phyloP scores from a whole-genome alignment of 2,888 invertebrate genomes.

The Barypeithes pellucidus region DNA sequence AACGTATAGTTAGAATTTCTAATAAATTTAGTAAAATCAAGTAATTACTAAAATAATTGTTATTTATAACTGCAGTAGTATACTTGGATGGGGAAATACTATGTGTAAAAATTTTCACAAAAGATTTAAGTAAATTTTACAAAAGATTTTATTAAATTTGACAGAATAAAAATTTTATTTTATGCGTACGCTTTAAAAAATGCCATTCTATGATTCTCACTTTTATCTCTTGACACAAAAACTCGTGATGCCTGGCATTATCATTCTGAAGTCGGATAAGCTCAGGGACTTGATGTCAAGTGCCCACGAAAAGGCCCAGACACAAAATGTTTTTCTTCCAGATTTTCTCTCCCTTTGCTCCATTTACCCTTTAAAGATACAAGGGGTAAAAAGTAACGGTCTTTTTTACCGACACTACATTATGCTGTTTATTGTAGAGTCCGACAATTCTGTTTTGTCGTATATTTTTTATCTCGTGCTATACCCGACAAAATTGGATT shows the following conservation, averaged over 20 bases:
- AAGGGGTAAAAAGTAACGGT: not conserved
- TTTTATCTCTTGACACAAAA: not conserved
- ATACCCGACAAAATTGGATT: not conserved
- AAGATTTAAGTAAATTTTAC: no score
- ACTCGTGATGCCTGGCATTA: not conserved
- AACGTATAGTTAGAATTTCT: no score
- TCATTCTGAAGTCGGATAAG: not conserved
- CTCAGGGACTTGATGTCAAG: slow-evolving; percentile 1
- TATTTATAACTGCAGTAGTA: no score
- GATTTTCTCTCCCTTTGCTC: not conserved
- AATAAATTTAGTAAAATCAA: no score
- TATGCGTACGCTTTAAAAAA: no score
- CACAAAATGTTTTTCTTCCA: slow-evolving; percentile 8
- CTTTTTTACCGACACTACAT: slow-evolving; percentile 1
- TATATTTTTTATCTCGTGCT: not conserved
- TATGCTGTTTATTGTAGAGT: not conserved
- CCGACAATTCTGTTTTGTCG: not conserved
- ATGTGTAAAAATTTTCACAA: no score
- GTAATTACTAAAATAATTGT: no score
- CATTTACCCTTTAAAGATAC: not conserved
- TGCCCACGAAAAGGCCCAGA: not conserved
- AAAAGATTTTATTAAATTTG: no score
- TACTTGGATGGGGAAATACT: no score
- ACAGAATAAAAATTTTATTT: no score
- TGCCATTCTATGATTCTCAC: not conserved